Percentiles rank a stretch among this genome's conserved stretches.
Evolutionary conservation across 2,113 vertebrate species (phyloP).

Genomic region (Galbula dea): DNA sequence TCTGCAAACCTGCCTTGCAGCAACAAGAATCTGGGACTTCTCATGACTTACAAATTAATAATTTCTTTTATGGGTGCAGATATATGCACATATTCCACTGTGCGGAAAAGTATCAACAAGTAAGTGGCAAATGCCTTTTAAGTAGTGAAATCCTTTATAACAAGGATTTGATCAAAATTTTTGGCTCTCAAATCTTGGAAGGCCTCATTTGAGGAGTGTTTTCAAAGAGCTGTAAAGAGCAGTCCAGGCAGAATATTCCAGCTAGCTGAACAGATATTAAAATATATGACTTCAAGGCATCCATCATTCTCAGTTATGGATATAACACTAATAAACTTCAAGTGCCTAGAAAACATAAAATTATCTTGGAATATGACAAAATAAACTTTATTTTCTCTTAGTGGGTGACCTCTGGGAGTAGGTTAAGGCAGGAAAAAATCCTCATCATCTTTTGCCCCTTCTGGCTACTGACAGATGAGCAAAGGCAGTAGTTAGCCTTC

Average conservation of each 20-base stretch:
- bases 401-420: background rate
- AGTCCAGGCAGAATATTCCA: background rate
- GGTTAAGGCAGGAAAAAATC: background rate
- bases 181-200: background rate
- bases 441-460: background rate
- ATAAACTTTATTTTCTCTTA: background rate
- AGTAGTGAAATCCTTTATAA: no score
- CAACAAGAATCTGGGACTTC: background rate
- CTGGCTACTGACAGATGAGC: background rate
- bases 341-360: background rate
- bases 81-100: accelerated
- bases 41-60: background rate
- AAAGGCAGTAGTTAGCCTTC: background rate
- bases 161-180: background rate
- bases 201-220: background rate
- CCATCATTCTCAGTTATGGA: background rate
- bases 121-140: background rate
- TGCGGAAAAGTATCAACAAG: background rate
- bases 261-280: background rate
- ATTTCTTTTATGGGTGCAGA: background rate
- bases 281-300: background rate
- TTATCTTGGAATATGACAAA: background rate
- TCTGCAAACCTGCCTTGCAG: background rate
- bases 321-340: background rate
- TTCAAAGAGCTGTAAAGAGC: background rate